phyloP scores from a whole-genome alignment of 2,113 vertebrate genomes.

The Galbula dea region DNA sequence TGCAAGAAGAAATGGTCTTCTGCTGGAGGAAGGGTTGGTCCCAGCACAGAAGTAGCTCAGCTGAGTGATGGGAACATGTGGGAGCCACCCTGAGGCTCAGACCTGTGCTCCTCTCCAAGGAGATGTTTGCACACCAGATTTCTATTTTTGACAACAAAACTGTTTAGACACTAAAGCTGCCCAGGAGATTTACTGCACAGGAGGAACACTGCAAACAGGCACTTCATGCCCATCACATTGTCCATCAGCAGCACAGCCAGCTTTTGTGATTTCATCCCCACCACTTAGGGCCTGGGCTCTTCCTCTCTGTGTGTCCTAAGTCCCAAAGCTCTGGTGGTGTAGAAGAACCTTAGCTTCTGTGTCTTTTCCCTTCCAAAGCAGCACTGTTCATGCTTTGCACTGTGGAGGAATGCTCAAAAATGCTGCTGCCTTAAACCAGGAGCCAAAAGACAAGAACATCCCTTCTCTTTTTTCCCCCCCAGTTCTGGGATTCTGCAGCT shows the following conservation, averaged over 20 bases:
- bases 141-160: background rate
- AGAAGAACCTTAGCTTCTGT: background rate
- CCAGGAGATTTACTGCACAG: background rate
- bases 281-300: background rate
- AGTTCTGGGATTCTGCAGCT: background rate
- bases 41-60: background rate
- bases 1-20: too few relatives aligned
- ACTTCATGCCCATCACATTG: rapidly evolving
- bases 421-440: background rate
- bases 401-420: background rate
- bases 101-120: background rate
- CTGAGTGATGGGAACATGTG: rapidly evolving
- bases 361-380: background rate
- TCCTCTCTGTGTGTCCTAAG: background rate
- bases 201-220: too few relatives aligned
- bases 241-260: background rate
- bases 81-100: background rate
- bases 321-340: background rate
- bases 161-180: background rate
- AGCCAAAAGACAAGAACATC: slow-evolving; percentile 1
- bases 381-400: background rate
- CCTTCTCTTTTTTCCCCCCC: background rate
- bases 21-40: background rate
- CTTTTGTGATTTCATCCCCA: background rate
- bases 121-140: background rate